These are phyloP conservation scores for Prunella fulvescens DNA, from an alignment of 2,113 vertebrate genomes.

Conservation along the genomic window DNA sequence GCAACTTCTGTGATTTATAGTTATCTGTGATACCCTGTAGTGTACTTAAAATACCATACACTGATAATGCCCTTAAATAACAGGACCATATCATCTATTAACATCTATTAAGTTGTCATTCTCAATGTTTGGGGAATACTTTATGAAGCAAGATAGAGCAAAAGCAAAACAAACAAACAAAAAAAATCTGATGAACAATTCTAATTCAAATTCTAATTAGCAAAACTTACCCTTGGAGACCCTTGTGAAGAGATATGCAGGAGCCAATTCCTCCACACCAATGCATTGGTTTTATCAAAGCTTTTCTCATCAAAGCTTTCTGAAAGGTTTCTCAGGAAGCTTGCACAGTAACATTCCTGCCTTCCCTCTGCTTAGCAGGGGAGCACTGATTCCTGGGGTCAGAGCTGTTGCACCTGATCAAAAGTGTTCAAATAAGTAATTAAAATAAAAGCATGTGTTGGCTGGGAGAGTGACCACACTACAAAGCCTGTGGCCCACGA, in stretches of 20 bases:
- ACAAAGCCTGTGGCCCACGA: accelerated
- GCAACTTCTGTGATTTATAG: background rate
- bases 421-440: background rate
- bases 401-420: background rate
- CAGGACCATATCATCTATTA: background rate
- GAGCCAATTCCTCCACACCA: background rate
- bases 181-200: background rate
- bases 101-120: background rate
- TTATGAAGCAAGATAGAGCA: background rate
- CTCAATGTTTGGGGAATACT: background rate
- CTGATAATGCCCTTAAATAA: background rate
- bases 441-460: background rate
- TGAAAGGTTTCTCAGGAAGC: background rate
- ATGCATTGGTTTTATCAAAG: background rate
- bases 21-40: background rate
- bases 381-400: background rate
- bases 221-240: background rate
- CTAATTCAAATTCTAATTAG: background rate
- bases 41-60: background rate
- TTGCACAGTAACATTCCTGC: background rate
- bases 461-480: background rate
- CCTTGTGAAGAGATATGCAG: background rate
- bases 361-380: background rate
- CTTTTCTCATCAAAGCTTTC: background rate
- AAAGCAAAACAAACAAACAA: background rate